These are phyloP conservation scores for Holacanthus passer DNA, from an alignment of 2,113 vertebrate genomes.

Conservation along the genomic window DNA sequence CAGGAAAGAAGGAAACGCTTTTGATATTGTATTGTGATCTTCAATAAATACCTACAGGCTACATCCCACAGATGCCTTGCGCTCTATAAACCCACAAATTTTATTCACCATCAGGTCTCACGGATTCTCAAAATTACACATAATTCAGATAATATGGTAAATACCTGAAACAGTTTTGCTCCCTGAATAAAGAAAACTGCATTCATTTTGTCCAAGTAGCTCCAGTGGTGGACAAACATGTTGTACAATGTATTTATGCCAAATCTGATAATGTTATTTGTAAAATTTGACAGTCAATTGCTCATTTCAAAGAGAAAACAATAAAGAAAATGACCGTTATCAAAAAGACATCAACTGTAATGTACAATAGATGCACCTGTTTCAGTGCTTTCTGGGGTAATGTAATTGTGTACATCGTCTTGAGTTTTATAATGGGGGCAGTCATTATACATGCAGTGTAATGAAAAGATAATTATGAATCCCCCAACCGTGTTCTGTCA, in stretches of 20 bases:
- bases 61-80: conserved; percentile 22
- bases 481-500: conserved; percentile 78
- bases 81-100: conserved; percentile 40
- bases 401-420: conserved; percentile 75
- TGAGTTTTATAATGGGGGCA: conserved; percentile 81
- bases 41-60: conserved; percentile 27
- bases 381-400: conserved; percentile 59
- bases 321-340: conserved; percentile 51
- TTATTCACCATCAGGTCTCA: conserved; percentile 56
- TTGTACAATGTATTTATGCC: too few species aligned
- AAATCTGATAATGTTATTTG: neutral
- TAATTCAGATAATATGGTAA: conserved; percentile 52
- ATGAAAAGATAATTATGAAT: conserved; percentile 85
- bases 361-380: conserved; percentile 71
- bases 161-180: conserved; percentile 30
- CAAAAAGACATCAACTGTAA: conserved; percentile 61
- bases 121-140: conserved; percentile 56
- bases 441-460: conserved; percentile 82
- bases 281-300: conserved; percentile 23
- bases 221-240: neutral
- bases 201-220: conserved; percentile 26
- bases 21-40: conserved; percentile 20
- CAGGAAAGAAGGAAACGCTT: conserved; percentile 28
- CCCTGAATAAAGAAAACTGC: conserved; percentile 7
- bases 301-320: conserved; percentile 39